phyloP scores from a whole-genome alignment of 2,888 invertebrate genomes.

The Dromius quadrimaculatus region DNA sequence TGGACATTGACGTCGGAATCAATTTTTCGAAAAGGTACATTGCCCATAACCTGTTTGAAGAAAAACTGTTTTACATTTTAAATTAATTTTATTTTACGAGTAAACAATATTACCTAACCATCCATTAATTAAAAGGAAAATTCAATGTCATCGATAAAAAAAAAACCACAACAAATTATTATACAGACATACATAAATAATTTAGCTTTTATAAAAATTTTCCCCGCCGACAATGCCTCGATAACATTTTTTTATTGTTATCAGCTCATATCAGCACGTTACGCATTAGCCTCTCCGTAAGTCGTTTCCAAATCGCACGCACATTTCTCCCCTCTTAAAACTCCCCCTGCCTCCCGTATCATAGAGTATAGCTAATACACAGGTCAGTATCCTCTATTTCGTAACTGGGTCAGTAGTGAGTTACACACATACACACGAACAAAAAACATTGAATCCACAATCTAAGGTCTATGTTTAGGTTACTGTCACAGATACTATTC shows the following conservation, averaged over 20 bases:
- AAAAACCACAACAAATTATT: constrained; percentile 1
- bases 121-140: constrained; percentile 1
- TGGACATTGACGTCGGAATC: constrained; percentile 1
- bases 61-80: background rate
- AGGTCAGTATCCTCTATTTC: constrained; percentile 52
- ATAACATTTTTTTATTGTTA: constrained; percentile 12
- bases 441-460: constrained; percentile 52
- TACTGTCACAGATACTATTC: constrained; percentile 42
- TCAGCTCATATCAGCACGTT: constrained; percentile 2
- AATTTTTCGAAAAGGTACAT: too few relatives aligned
- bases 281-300: constrained; percentile 1
- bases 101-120: background rate
- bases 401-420: constrained; percentile 49
- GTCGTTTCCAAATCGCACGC: background rate
- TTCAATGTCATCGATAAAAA: background rate
- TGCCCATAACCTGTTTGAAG: too few relatives aligned
- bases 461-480: constrained; percentile 53
- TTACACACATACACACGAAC: constrained; percentile 41
- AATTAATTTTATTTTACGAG: background rate
- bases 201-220: background rate
- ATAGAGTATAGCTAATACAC: constrained; percentile 13
- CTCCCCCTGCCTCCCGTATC: background rate
- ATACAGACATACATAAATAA: background rate
- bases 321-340: background rate
- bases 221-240: constrained; percentile 3